phyloP scores from a whole-genome alignment of 2,888 invertebrate species.

The Pasiphila rectangulata region DNA sequence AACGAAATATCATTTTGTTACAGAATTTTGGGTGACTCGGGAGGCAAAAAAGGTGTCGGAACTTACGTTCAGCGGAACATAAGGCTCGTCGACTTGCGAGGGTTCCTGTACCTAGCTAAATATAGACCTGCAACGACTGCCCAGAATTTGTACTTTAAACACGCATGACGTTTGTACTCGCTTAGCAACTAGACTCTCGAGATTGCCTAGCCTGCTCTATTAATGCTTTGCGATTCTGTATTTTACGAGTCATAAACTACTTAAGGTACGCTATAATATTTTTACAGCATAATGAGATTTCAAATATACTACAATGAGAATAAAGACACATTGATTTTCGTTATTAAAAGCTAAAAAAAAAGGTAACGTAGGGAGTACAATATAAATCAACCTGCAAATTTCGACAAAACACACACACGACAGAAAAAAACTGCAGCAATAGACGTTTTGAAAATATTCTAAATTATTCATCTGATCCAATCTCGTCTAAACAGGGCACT shows the following conservation, averaged over 20 bases:
- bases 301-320: background rate
- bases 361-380: background rate
- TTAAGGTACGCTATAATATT: too few relatives aligned
- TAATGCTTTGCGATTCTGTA: background rate
- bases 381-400: background rate
- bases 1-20: constrained; percentile 60
- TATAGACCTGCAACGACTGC: constrained; percentile 58
- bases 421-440: background rate
- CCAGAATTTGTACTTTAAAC: constrained; percentile 62
- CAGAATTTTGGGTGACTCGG: constrained; percentile 38
- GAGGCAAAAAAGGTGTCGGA: constrained; percentile 47
- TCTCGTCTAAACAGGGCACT: constrained; percentile 12
- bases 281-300: background rate
- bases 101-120: constrained; percentile 60
- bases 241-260: too few relatives aligned
- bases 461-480: constrained; percentile 18
- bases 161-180: constrained; percentile 43
- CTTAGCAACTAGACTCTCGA: background rate
- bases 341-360: too few relatives aligned
- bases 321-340: background rate
- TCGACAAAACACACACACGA: background rate
- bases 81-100: constrained; percentile 33
- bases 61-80: constrained; percentile 15
- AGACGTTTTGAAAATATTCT: background rate
- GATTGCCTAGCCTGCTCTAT: background rate